Evolutionary conservation across 2,113 vertebrate genomes (phyloP).

Genomic region (Prunella fulvescens): DNA sequence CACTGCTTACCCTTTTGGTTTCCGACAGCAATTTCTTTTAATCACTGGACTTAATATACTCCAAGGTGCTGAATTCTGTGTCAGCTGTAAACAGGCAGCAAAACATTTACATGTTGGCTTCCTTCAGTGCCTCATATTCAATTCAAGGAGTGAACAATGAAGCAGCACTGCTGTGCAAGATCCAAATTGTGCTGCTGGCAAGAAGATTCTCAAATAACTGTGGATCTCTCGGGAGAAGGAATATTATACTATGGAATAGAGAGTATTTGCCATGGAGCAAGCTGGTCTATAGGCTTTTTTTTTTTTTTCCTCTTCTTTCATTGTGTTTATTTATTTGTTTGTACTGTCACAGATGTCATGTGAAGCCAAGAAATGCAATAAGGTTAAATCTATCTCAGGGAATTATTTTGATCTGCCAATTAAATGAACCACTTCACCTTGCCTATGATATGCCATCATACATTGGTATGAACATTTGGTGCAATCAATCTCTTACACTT

Average conservation of each 20-base stretch:
- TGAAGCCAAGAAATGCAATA: slow-evolving; percentile 34
- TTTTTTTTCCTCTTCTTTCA: neutral
- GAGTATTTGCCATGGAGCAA: slow-evolving; percentile 11
- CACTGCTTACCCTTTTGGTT: neutral
- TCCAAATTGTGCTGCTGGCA: slow-evolving; percentile 60
- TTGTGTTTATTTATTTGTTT: slow-evolving; percentile 52
- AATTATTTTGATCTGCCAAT: slow-evolving; percentile 25
- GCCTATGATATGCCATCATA: slow-evolving; percentile 63
- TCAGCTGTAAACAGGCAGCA: slow-evolving; percentile 10
- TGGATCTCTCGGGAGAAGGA: slow-evolving; percentile 43
- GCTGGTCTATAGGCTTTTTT: neutral
- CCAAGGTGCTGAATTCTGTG: neutral
- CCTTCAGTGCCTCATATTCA: neutral
- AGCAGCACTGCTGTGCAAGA: slow-evolving; percentile 13
- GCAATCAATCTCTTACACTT: slow-evolving; percentile 75
- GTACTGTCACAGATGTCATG: neutral
- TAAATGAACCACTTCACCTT: slow-evolving; percentile 59
- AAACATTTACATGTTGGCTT: slow-evolving; percentile 35
- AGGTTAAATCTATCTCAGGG: slow-evolving; percentile 26
- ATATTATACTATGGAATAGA: slow-evolving; percentile 42
- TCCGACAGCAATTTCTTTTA: slow-evolving; percentile 34
- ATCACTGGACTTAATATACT: neutral
- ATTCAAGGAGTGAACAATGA: slow-evolving; percentile 48
- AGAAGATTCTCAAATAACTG: slow-evolving; percentile 63
- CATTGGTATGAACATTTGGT: slow-evolving; percentile 64